Base-by-base conservation (phyloP, 2,113 vertebrate species). In the Okapia johnstoni region DNA sequence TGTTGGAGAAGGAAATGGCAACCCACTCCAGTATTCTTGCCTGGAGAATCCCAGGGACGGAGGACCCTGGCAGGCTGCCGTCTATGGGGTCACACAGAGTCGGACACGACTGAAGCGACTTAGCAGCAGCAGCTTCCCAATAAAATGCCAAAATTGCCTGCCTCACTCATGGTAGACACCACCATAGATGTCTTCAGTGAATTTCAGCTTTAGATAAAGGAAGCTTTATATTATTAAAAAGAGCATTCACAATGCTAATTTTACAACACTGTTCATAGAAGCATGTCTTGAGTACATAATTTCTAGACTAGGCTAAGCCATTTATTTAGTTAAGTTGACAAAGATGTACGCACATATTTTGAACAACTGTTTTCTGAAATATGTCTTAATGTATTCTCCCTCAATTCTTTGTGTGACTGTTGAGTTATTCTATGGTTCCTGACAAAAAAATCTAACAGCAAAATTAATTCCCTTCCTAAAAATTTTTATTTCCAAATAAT, bases 391-490 rank as follows among this genome's bases (percentile, higher is more conserved):
- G 23, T 17, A 80, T 50, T 90, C 50, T 81, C 50, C 33, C 8
- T 80, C 30, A 70, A 77, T 80, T 66, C 10, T 76, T 76, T 81
- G 15, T 96, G n/a, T 93, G 76, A 48, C 30, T 61, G 28, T 48
- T 85, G 26, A 81, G 50, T 21, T 96, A 28, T 95, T 84, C 33
- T 90, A 92, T 85, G 10, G 19, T 87, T 96, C 77, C 87, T 87
- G 46, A 93, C 77, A 95, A 89, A 94, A 10, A 85, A 96, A 92
- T 85, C 30, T 70, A 85, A 85, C 48, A n/a, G 23, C 50, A 89
- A 36, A 94, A 96, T 79, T 46, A 8, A 94, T 88, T 96, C 10
- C 9, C 33, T 95, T 96, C 60, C 50, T 60, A 66, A 93, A 93
- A 96, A 80, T 77, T 33, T 63, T 88, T 40, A 14, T 90, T 95